Base-by-base conservation (phyloP, 1,140 invertebrate species). In the Chionoecetes opilio region DNA sequence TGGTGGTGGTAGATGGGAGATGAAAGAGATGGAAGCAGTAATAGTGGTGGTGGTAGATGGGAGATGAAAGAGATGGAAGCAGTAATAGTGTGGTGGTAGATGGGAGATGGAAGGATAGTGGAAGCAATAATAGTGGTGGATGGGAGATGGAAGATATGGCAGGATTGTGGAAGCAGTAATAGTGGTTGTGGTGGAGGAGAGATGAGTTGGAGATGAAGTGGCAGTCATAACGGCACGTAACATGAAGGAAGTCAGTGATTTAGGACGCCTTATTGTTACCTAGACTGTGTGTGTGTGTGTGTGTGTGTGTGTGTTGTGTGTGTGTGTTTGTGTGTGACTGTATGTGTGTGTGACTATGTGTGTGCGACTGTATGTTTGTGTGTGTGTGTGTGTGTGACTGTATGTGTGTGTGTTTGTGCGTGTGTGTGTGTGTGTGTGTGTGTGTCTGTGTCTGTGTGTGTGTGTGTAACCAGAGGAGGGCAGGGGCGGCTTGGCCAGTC, bases 401-500 rank as follows among this genome's bases (percentile, higher is more conserved):
- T n/a, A n/a, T 87, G 85, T 87, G 85, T 87, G 85, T 87, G 85
- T 87, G 85, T 87, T 29, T 87, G 85, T 87, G 32, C 34, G 85
- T 87, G 85, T 87, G 85, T 87, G 85, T 87, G 85, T 87, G 85
- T 87, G 85, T 87, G 85, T 87, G 85, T 87, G 85, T 87, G 85
- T 87, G 85, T 87, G 85, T 87, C 31, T 87, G 85, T 87, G 85
- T 35, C 31, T 87, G 85, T 35, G 85, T 87, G 85, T 35, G 85
- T 87, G 85, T 87, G 85, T 87, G 85, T 87, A 87, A 87, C 37
- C 85, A 17, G 85, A 87, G 85, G 8, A 21, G 82, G 34, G 82
- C 14, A 11, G 17, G 82, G 17, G 82, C 46, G 46, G 46, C 46
- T 17, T 75, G 85, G 21, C 85, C 32, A 35, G 85, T 21, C 14